Evolutionary conservation across 2,797 vertebrate genomes (phyloP), one percentile per base, ranked within the genome.

Genomic region (Siniperca scherzeri): DNA sequence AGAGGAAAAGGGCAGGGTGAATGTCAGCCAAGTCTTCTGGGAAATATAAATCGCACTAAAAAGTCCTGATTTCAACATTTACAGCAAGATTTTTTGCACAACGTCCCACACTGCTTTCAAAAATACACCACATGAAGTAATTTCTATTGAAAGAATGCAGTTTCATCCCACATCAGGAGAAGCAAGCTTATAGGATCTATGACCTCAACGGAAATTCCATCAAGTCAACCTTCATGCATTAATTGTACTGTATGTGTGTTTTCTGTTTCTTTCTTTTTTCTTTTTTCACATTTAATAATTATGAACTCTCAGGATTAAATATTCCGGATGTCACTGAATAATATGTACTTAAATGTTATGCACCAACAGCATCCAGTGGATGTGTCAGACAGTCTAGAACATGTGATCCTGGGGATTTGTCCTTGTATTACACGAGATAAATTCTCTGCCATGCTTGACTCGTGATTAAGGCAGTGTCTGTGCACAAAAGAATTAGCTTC

Each of bases 1-100:
- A 82, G 78, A 90, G 69, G 83, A 70, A 94, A 94, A 94, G 92
- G 93, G 89, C 92, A 93, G 66, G 69, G 81, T 89, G 94, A 94
- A 94, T 94, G 93, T 93, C 93, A 94, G 87, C 83, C 62, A 77
- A 85, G 86, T 86, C 90, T 87, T 76, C 70, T 74, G 84, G 80
- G 84, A 89, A 89, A 88, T 84, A 93, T 93, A 89, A 90, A 89
- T 93, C 88, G 86, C 62, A 74, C 74, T 81, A 70, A 84, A 85
- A 88, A 74, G 40, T 46, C 12, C 11, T 16, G 33, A 81, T 80
- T 72, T 86, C 7, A 56, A 83, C 61, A 82, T 70, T 81, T 59
- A 42, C 50, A 30, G 61, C 36, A 44, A n/a, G 16, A 72, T 22
- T 73, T 85, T 73, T 67, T 50, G 33, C 40, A 53, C 33, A 79